Evolutionary conservation across 30 jellyfish, hydroid and myxozoan species (phyloP).

Genomic region (Clytia hemisphaerica): DNA sequence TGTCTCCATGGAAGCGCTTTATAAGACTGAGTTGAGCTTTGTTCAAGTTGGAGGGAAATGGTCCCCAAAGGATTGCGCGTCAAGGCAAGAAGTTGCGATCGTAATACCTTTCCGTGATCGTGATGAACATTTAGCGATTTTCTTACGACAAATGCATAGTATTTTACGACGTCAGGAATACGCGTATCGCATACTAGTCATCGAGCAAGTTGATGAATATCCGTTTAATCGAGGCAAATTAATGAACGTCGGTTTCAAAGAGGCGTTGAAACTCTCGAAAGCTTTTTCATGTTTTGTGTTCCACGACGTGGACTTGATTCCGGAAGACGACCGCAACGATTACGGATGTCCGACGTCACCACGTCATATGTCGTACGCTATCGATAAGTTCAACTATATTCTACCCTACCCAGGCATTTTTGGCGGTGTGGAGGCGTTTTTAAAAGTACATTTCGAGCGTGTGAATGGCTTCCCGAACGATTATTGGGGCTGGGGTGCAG

Average conservation of each 20-base stretch:
- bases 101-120: conserved; percentile 65
- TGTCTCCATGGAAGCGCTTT: conserved; percentile 5
- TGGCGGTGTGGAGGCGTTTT: no score
- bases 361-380: conserved; percentile 59
- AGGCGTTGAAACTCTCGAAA: conserved; percentile 24
- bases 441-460: no score
- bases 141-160: conserved; percentile 60
- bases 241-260: conserved; percentile 60
- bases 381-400: conserved; percentile 44
- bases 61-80: conserved; percentile 40
- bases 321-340: conserved; percentile 54
- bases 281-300: conserved; percentile 51
- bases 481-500: no score
- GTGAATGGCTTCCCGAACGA: no score
- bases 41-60: conserved; percentile 51
- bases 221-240: conserved; percentile 62
- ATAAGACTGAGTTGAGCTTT: conserved; percentile 23
- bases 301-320: conserved; percentile 67
- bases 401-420: not conserved
- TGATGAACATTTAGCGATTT: conserved; percentile 37
- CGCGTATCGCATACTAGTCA: conserved; percentile 40
- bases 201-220: conserved; percentile 63
- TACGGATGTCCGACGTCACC: conserved; percentile 65
- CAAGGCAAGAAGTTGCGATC: conserved; percentile 65
- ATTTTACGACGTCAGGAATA: conserved; percentile 45